These are phyloP conservation scores for Thereuonema tuberculata DNA, from an alignment of 1,140 invertebrate genomes.

Conservation along the genomic window DNA sequence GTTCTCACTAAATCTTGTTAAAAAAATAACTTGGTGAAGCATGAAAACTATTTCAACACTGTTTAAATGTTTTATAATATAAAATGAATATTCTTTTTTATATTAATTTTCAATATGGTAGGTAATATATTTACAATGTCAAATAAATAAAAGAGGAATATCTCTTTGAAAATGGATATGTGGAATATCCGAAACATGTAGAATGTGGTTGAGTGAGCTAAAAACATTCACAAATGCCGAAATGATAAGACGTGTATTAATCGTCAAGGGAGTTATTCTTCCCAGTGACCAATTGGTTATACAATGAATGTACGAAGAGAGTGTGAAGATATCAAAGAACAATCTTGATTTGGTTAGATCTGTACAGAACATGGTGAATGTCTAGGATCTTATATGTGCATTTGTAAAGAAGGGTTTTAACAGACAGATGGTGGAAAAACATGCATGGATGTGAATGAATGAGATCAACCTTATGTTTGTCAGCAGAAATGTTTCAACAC, in stretches of 20 bases:
- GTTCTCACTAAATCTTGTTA: no score
- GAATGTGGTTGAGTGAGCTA: slow-evolving; percentile 32
- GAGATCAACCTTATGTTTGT: slow-evolving; percentile 45
- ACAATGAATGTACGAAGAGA: slow-evolving; percentile 31
- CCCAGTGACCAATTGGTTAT: slow-evolving; percentile 54
- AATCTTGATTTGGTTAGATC: slow-evolving; percentile 34
- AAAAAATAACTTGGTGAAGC: no score
- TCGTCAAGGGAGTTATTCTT: slow-evolving; percentile 54
- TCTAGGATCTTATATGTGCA: slow-evolving; percentile 53
- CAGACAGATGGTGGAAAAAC: slow-evolving; percentile 29
- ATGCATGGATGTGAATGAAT: slow-evolving; percentile 42
- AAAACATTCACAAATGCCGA: slow-evolving; percentile 37
- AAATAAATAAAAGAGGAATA: no score
- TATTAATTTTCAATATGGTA: no score
- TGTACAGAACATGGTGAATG: slow-evolving; percentile 37
- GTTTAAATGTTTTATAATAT: no score
- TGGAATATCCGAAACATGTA: no score
- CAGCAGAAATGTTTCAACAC: slow-evolving; percentile 71
- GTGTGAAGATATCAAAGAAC: slow-evolving; percentile 49
- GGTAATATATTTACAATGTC: no score
- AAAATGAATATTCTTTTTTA: no score
- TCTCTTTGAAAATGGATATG: no score
- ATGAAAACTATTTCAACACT: no score
- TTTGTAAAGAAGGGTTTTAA: slow-evolving; percentile 56
- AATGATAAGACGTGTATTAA: slow-evolving; percentile 58